Base-by-base conservation (phyloP, 2,888 invertebrate species). In the Mimachlamys varia region DNA sequence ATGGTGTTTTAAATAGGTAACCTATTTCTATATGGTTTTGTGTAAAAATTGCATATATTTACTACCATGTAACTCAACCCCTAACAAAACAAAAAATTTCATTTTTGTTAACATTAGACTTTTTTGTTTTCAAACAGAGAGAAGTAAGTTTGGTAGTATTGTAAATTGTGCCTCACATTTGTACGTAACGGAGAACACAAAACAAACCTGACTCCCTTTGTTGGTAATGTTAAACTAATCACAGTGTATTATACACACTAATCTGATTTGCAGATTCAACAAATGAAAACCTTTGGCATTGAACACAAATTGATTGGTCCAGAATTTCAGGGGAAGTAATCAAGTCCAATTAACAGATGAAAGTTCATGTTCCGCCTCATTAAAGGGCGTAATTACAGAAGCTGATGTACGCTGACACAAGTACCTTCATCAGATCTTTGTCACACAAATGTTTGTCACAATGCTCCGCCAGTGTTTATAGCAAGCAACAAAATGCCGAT, bases 311-410 rank as follows among this genome's bases (percentile, higher is more conserved):
- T 76, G 76, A 76, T 76, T 76, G 76, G 33, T 58, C 1, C 33
- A 27, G 27, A 76, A 27, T 76, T 76, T 76, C 76, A 76, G 76
- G 33, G 33, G 76, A 33, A 33, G 58, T 76, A 27, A 76, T 76
- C 76, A 2, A 0, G 33, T 27, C 33, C 76, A 76, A 76, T 33
- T 76, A 76, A 76, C 13, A 76, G 76, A 76, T 76, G 76, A 76
- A 76, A 76, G 76, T 76, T 76, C 33, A 76, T 10, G 76, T 76
- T 76, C 76, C 76, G 33, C 76, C 76, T 76, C 76, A 76, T 76
- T 76, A 76, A 76, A 12, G 27, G 76, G 10, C 12, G 22, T 76
- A 76, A 76, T 76, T 33, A 27, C 76, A 76, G 27, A 76, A 76
- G 12, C 10, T 76, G 27, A 33, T 76, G 76, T 76, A 76, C 76